A percentile compares a stretch with the other conserved stretches of the same genome.
Conservation (phyloP, 2,113 vertebrate genomes). For the Rhabdomys dilectus region DNA sequence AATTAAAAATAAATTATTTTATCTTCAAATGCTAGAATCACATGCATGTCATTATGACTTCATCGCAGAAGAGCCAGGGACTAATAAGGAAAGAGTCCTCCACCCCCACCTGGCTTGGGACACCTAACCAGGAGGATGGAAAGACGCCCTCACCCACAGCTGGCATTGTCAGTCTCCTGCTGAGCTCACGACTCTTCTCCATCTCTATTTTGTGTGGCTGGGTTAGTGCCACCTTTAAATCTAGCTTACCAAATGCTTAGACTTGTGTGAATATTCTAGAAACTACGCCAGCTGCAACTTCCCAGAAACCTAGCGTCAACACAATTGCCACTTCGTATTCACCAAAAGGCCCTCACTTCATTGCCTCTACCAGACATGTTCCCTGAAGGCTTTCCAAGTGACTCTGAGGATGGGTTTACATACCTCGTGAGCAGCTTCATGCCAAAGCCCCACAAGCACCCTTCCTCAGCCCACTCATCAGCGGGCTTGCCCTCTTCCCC, state of each 20-base stretch:
- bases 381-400: neutral
- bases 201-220: neutral
- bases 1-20: conserved; percentile 58
- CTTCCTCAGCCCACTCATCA: neutral
- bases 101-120: neutral
- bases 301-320: neutral
- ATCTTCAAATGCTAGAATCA: conserved; percentile 59
- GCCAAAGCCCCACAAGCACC: neutral
- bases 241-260: neutral
- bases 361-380: neutral
- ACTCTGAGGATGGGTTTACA: neutral
- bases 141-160: neutral
- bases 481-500: neutral
- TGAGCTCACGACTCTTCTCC: neutral
- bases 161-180: neutral
- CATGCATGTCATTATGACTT: neutral
- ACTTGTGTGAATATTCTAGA: neutral
- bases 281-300: neutral
- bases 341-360: neutral
- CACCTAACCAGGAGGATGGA: accelerated
- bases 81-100: neutral
- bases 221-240: neutral
- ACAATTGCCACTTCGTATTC: neutral
- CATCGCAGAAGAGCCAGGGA: neutral
- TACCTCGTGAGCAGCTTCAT: neutral